These are phyloP conservation scores for Cosmopolites sordidus DNA, from an alignment of 2,888 invertebrate genomes.

Conservation along the genomic window DNA sequence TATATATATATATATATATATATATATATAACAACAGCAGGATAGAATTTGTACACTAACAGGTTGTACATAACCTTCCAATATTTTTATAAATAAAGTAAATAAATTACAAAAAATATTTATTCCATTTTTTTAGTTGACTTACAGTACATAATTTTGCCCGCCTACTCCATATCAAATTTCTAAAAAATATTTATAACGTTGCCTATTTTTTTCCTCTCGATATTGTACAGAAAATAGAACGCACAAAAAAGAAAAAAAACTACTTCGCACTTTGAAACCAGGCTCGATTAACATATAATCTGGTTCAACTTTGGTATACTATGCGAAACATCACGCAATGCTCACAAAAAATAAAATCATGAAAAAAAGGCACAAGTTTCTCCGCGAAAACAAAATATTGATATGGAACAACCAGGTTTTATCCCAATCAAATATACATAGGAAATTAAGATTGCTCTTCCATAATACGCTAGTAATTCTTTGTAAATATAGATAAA, in stretches of 20 bases:
- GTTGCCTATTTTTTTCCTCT: no score
- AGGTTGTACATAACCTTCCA: conserved; percentile 34
- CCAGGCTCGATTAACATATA: neutral
- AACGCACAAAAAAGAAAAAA: no score
- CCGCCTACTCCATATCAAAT: conserved; percentile 7
- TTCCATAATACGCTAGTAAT: conserved; percentile 26
- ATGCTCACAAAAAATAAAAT: neutral
- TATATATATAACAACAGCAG: conserved; percentile 27
- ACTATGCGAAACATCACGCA: neutral
- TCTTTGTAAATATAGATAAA: conserved; percentile 26
- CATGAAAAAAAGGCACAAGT: neutral
- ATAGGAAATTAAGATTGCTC: conserved; percentile 7
- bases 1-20: no score
- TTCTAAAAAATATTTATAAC: neutral
- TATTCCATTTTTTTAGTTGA: conserved; percentile 24
- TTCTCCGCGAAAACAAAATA: neutral
- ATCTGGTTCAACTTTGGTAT: neutral
- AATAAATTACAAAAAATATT: conserved; percentile 31
- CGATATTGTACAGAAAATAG: no score
- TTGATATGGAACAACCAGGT: neutral
- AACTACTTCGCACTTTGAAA: neutral
- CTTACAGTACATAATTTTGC: conserved; percentile 31
- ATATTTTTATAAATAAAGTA: conserved; percentile 34
- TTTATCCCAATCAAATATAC: conserved; percentile 4
- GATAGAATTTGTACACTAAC: conserved; percentile 36